Conservation (phyloP, 2,113 vertebrate species). For the Cyphomyrus discorhynchus region DNA sequence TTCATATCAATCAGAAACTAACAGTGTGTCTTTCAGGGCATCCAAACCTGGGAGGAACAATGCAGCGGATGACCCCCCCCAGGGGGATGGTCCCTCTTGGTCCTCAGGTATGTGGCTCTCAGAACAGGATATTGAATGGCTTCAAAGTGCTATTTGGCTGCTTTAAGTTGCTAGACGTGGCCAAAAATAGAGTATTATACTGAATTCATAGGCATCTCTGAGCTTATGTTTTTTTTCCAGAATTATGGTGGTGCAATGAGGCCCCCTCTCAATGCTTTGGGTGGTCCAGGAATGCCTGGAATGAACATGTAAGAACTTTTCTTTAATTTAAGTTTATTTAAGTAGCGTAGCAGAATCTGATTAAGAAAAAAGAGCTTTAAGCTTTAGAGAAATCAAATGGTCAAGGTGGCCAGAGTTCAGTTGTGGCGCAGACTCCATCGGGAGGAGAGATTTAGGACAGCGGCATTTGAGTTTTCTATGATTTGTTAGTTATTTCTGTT, state of each 20-base stretch:
- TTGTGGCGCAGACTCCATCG: background rate
- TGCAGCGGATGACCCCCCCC: slow-evolving; percentile 97
- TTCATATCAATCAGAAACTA: background rate
- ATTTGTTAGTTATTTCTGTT: background rate
- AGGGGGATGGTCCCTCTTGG: slow-evolving; percentile 94
- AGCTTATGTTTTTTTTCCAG: slow-evolving; percentile 57
- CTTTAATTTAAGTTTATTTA: too few relatives aligned
- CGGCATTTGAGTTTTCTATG: background rate
- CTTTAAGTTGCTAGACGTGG: background rate
- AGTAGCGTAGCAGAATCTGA: background rate
- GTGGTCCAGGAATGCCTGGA: slow-evolving; percentile 92
- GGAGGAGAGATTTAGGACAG: background rate
- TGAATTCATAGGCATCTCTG: slow-evolving; percentile 20
- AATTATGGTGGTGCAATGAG: slow-evolving; percentile 96
- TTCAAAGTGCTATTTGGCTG: background rate
- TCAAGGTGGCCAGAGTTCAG: background rate
- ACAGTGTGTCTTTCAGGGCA: slow-evolving; percentile 66
- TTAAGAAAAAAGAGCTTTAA: background rate
- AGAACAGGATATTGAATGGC: background rate
- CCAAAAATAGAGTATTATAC: background rate
- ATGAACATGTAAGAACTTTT: slow-evolving; percentile 86
- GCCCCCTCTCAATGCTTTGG: slow-evolving; percentile 92
- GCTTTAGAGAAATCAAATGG: background rate
- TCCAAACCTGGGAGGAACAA: slow-evolving; percentile 93
- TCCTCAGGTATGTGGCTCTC: slow-evolving; percentile 74